phyloP scores from a whole-genome alignment of 2,888 invertebrate genomes.

The Acanthosepion esculentum region DNA sequence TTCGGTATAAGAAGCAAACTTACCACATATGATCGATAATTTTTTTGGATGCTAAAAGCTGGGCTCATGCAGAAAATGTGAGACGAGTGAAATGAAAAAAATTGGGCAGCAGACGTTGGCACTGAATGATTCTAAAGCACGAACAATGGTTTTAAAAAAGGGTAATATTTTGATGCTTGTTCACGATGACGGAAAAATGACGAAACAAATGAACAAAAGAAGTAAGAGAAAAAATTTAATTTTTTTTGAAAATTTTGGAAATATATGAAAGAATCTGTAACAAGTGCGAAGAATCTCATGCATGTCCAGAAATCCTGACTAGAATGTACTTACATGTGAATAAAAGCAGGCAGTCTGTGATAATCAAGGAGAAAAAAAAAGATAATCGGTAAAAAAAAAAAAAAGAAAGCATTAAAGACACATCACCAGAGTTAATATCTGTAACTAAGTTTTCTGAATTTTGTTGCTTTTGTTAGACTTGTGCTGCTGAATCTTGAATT shows the following conservation, averaged over 20 bases:
- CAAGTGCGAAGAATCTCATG: conserved; percentile 42
- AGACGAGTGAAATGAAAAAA: neutral
- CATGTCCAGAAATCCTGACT: conserved; percentile 41
- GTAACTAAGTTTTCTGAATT: neutral
- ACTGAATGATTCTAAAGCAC: neutral
- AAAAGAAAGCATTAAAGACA: neutral
- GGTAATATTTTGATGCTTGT: neutral
- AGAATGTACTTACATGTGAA: conserved; percentile 56
- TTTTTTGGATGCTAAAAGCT: neutral
- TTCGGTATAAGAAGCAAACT: too few relatives aligned
- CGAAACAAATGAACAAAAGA: neutral
- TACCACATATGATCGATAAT: neutral
- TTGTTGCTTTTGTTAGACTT: too few relatives aligned
- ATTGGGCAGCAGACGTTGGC: neutral
- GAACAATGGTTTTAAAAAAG: neutral
- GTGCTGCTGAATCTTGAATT: too few relatives aligned
- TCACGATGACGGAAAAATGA: neutral
- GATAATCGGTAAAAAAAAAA: neutral
- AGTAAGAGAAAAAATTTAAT: neutral
- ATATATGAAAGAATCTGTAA: conserved; percentile 23
- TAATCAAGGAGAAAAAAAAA: conserved; percentile 50
- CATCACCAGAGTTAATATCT: neutral
- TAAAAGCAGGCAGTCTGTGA: conserved; percentile 58
- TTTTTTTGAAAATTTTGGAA: neutral
- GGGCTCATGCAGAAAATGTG: conserved; percentile 33